Conservation (phyloP, 1,140 invertebrate species). For the Neodiprion virginianus region DNA sequence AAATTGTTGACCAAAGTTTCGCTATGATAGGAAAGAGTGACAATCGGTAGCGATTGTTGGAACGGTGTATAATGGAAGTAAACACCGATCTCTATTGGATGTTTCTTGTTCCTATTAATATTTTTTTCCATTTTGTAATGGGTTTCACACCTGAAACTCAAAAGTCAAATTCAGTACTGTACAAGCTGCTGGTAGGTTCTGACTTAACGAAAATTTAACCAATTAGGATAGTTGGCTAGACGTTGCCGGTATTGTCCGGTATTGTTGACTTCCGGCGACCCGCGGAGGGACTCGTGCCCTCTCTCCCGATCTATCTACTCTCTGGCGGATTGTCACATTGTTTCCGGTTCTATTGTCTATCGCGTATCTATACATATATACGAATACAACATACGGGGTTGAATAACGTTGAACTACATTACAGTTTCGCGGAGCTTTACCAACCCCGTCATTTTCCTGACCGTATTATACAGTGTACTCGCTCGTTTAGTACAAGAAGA, state of each 20-base stretch:
- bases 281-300: not conserved
- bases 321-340: constrained; percentile 59
- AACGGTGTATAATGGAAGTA: too few relatives aligned
- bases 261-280: constrained; percentile 55
- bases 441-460: constrained; percentile 19
- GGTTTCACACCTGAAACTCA: too few relatives aligned
- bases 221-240: constrained; percentile 56
- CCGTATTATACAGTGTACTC: constrained; percentile 21
- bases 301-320: not conserved
- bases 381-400: constrained; percentile 8
- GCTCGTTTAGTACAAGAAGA: not conserved
- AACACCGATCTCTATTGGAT: too few relatives aligned
- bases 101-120: too few relatives aligned
- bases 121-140: too few relatives aligned
- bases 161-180: too few relatives aligned
- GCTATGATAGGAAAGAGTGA: too few relatives aligned
- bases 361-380: constrained; percentile 35
- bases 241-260: constrained; percentile 55
- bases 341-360: constrained; percentile 59
- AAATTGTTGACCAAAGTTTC: too few relatives aligned
- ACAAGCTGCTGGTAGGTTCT: not conserved
- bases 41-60: too few relatives aligned
- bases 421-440: too few relatives aligned
- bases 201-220: constrained; percentile 52
- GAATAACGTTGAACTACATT: not conserved